Evolutionary conservation across 2,888 invertebrate genomes (phyloP).

Genomic region (Tinea trinotella): DNA sequence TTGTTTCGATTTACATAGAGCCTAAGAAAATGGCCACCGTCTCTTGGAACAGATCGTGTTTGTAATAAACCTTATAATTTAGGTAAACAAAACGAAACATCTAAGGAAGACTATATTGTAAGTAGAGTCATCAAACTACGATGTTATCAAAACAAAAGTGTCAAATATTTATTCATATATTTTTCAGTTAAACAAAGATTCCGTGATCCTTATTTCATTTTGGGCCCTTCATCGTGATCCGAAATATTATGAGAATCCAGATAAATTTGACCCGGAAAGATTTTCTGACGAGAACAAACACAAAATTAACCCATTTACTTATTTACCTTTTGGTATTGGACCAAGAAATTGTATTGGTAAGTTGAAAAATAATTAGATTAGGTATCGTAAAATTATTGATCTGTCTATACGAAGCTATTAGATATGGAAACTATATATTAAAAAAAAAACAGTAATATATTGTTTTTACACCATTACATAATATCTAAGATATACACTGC

Average conservation of each 20-base stretch:
- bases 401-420: no score
- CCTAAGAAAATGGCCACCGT: constrained; percentile 49
- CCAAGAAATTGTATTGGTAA: constrained; percentile 59
- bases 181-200: constrained; percentile 6
- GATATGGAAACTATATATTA: no score
- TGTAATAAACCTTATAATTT: constrained; percentile 58
- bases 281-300: constrained; percentile 36
- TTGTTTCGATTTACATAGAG: constrained; percentile 33
- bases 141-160: no score
- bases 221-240: constrained; percentile 53
- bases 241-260: constrained; percentile 45
- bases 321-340: constrained; percentile 55
- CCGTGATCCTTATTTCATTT: constrained; percentile 29
- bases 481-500: no score
- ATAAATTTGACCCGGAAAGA: constrained; percentile 35
- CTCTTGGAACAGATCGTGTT: constrained; percentile 40
- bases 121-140: constrained; percentile 21
- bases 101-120: constrained; percentile 28
- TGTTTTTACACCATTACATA: no score
- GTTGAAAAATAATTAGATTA: no score
- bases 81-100: constrained; percentile 27
- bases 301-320: constrained; percentile 44
- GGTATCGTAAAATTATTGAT: no score
- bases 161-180: neutral
- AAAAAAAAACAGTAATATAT: no score